A percentile compares a stretch with the other conserved stretches of the same genome.
Conservation (phyloP, 2,797 vertebrate genomes). For the Falco columbarius region DNA sequence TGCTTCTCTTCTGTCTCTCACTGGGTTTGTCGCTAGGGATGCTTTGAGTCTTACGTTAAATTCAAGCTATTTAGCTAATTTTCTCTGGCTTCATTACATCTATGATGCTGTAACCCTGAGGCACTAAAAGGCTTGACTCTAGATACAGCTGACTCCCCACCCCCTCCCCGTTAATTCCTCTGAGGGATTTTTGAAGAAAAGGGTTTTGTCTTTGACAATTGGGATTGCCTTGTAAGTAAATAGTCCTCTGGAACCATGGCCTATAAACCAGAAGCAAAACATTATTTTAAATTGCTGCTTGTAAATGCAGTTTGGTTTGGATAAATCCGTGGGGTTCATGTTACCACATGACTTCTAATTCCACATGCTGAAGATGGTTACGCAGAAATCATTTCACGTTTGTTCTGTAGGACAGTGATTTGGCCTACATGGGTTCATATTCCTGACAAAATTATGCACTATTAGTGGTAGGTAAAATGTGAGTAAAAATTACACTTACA, state of each 20-base stretch:
- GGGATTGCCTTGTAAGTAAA: neutral
- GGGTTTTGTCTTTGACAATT: neutral
- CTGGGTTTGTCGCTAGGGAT: neutral
- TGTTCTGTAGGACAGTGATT: neutral
- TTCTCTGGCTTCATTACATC: neutral
- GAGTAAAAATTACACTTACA: neutral
- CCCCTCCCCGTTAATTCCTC: neutral
- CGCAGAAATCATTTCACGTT: neutral
- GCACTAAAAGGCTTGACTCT: neutral
- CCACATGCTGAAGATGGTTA: neutral
- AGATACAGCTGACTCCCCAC: neutral
- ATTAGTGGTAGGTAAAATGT: neutral
- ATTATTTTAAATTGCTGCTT: neutral
- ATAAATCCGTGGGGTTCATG: neutral
- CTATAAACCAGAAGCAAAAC: neutral
- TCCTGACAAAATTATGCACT: neutral
- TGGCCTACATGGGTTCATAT: neutral
- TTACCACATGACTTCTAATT: neutral
- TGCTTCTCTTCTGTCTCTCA: neutral
- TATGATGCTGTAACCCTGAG: neutral
- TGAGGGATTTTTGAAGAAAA: neutral
- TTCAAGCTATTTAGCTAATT: neutral
- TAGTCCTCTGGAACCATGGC: neutral
- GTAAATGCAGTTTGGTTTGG: neutral
- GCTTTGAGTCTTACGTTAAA: neutral